A percentile compares a stretch with the other conserved stretches of the same genome.
Conservation (phyloP, 2,797 vertebrate species). For the Natrix natrix region DNA sequence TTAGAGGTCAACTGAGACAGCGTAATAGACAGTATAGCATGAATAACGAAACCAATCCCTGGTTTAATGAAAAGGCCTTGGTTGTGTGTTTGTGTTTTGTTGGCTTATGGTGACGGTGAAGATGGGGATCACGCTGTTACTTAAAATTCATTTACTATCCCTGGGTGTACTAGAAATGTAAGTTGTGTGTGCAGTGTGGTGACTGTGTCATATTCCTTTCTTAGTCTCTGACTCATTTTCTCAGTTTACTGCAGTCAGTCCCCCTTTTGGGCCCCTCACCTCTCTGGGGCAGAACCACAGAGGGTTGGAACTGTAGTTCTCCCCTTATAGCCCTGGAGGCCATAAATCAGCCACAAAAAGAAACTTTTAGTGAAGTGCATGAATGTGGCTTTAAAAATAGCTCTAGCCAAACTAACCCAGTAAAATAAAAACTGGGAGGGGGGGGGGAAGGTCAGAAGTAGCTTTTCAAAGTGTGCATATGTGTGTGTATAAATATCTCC, state of each 20-base stretch:
- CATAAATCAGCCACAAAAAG: constrained; percentile 46
- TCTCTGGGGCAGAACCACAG: constrained; percentile 32
- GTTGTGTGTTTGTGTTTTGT: not conserved
- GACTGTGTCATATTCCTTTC: constrained; percentile 20
- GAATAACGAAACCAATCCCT: not conserved
- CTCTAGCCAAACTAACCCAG: constrained; percentile 28
- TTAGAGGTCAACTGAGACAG: not conserved
- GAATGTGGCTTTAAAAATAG: constrained; percentile 6
- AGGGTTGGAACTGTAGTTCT: constrained; percentile 29
- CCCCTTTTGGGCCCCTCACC: constrained; percentile 18
- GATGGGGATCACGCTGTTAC: not conserved
- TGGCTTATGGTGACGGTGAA: constrained; percentile 44
- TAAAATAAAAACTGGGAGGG: constrained; percentile 25
- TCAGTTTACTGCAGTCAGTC: constrained; percentile 22
- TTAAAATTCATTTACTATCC: constrained; percentile 32
- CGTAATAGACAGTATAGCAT: not conserved
- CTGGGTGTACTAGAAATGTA: constrained; percentile 23
- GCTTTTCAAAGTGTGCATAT: not conserved
- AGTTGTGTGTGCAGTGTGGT: not conserved
- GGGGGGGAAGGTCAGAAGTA: not conserved
- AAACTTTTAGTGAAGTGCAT: constrained; percentile 28
- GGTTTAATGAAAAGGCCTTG: constrained; percentile 2
- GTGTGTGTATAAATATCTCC: not conserved
- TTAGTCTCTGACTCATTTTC: constrained; percentile 33
- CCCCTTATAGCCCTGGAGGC: constrained; percentile 40